phyloP scores from a whole-genome alignment of 1,140 invertebrate genomes.

The Probaryconus sp. region DNA sequence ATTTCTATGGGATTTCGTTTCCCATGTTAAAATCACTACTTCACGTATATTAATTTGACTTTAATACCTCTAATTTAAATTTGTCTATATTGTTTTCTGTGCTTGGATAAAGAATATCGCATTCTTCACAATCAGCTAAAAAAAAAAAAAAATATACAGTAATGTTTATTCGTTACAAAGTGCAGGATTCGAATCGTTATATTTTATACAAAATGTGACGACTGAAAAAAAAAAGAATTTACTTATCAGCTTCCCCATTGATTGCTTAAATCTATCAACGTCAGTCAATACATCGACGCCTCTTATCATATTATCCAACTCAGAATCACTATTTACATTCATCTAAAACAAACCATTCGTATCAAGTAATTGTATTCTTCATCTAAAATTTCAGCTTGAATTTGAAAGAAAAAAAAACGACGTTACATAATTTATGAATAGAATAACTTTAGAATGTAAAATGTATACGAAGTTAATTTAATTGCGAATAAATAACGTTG shows the following conservation, averaged over 20 bases:
- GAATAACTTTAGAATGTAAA: no score
- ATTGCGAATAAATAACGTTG: no score
- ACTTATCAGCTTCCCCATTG: conserved; percentile 75
- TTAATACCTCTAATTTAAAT: conserved; percentile 73
- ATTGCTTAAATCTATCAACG: conserved; percentile 74
- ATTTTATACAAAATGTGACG: neutral
- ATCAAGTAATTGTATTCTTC: no score
- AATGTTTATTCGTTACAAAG: neutral
- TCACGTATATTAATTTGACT: neutral
- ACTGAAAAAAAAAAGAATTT: conserved; percentile 32
- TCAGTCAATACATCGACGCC: conserved; percentile 73
- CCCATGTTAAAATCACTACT: neutral
- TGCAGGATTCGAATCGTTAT: no score
- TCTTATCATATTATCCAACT: conserved; percentile 67
- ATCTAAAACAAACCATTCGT: conserved; percentile 40
- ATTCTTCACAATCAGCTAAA: conserved; percentile 68
- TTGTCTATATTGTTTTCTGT: conserved; percentile 74
- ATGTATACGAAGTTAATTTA: no score
- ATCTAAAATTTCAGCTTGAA: conserved; percentile 43
- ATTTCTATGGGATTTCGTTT: no score
- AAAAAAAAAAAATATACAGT: conserved; percentile 27
- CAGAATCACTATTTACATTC: conserved; percentile 60
- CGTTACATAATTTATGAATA: no score
- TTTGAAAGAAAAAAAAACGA: conserved; percentile 34
- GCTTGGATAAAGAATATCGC: conserved; percentile 72